Conservation (phyloP, 1,140 invertebrate genomes). For the Rhopalosiphum maidis region DNA sequence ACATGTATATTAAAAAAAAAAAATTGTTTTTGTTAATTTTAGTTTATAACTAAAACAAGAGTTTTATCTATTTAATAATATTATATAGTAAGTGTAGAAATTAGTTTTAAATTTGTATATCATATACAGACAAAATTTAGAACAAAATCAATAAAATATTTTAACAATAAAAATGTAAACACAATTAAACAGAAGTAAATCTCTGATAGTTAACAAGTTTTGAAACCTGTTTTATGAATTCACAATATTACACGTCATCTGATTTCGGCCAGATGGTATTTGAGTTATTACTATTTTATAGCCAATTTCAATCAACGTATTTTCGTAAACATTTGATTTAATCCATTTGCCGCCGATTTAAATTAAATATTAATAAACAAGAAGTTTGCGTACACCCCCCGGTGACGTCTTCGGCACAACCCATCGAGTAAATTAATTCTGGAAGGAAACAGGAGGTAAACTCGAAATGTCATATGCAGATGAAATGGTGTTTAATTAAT, state of each 20-base stretch:
- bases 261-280: neutral
- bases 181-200: neutral
- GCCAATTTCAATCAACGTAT: constrained; percentile 48
- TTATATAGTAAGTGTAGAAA: too few species aligned
- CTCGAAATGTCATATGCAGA: constrained; percentile 47
- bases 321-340: constrained; percentile 22
- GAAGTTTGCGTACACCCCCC: neutral
- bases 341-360: constrained; percentile 27
- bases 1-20: too few species aligned
- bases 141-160: neutral
- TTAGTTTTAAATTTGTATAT: neutral
- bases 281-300: neutral
- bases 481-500: constrained; percentile 32
- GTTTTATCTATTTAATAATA: too few species aligned
- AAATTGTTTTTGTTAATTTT: too few species aligned
- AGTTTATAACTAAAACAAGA: too few species aligned
- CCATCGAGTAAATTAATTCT: constrained; percentile 36
- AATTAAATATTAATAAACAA: constrained; percentile 48
- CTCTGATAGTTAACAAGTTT: neutral
- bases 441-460: neutral
- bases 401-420: neutral
- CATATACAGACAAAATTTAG: neutral
- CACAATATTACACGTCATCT: neutral
- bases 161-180: constrained; percentile 22
- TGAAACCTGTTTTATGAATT: constrained; percentile 16